Evolutionary conservation across 1,140 invertebrate genomes (phyloP).

Genomic region (Monochamus saltuarius): DNA sequence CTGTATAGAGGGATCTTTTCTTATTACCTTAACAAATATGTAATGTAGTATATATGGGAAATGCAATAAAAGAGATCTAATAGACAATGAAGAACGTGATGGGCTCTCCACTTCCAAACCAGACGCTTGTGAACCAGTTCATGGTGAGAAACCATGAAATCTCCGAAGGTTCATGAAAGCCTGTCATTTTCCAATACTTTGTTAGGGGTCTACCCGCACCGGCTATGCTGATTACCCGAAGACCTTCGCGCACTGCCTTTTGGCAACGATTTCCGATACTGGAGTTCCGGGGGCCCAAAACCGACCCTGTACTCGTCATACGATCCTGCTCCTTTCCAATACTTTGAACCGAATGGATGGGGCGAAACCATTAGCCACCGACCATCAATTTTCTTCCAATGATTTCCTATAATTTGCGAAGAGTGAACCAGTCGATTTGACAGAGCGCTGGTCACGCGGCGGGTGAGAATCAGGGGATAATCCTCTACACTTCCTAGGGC

Average conservation of each 20-base stretch:
- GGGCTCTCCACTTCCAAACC: no score
- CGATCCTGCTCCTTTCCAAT: conserved; percentile 35
- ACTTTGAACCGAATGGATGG: conserved; percentile 31
- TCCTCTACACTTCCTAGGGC: background rate
- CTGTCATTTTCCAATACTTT: conserved; percentile 32
- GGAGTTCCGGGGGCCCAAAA: conserved; percentile 17
- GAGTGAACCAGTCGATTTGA: background rate
- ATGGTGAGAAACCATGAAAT: background rate
- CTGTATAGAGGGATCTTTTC: no score
- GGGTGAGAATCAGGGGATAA: background rate
- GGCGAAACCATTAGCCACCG: conserved; percentile 2
- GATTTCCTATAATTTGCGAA: conserved; percentile 19
- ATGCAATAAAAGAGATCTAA: no score
- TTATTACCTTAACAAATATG: no score
- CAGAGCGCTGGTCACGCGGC: background rate
- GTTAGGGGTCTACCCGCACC: conserved; percentile 9
- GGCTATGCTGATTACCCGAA: no score
- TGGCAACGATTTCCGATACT: conserved; percentile 36
- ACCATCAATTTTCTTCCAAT: conserved; percentile 18
- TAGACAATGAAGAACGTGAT: no score
- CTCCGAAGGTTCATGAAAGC: conserved; percentile 12
- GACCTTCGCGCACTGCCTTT: conserved; percentile 22
- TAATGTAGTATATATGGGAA: no score
- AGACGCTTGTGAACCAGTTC: background rate
- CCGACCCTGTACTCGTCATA: conserved; percentile 11